Base-by-base conservation (phyloP, 2,797 vertebrate genomes). In the Emys orbicularis region DNA sequence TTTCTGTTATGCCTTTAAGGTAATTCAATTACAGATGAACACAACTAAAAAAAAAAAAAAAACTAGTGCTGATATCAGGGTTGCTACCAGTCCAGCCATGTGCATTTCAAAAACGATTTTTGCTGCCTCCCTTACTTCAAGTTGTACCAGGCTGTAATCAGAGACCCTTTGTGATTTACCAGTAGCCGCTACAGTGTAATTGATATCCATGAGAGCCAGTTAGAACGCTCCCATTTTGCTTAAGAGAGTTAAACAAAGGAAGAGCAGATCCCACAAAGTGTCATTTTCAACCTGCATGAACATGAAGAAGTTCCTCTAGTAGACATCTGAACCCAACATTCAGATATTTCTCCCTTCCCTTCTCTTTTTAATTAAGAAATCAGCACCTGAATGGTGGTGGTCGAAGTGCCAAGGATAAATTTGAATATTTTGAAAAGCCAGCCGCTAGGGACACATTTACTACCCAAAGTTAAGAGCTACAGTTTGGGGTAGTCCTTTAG, bases 21-120 rank as follows among this genome's bases (percentile, higher is more conserved):
- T 21, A 49, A 87, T n/a, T 80, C 54, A 34, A 0, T 68, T 59
- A 52, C 23, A 0, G 0, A 25, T 11, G 49, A 83, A 6, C 56
- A 49, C 34, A 49, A 25, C 31, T 2, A 0, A 84, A 44, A 44
- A 44, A 87, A 12, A 47, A 0, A 1, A 87, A 12, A 2, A 11
- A 49, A 1, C 52, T 82, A 53, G 29, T 49, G 15, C 21, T 52
- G 74, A 41, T 29, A 88, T 37, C 27, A 13, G 47, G 41, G 50
- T 54, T 83, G 50, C 65, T 82, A 86, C n/a, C 57, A 16, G 12
- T 50, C 81, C 47, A 83, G 47, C 5, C 79, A 80, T 0, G 1
- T 6, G 41, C 4, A 4, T 37, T 16, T 86, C 82, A 59, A 86
- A 84, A 41, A 65, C 56, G 1, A 74, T 1, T 79, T 91, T 59